Base-by-base conservation (phyloP, 2,797 vertebrate genomes). In the Helostoma temminkii region DNA sequence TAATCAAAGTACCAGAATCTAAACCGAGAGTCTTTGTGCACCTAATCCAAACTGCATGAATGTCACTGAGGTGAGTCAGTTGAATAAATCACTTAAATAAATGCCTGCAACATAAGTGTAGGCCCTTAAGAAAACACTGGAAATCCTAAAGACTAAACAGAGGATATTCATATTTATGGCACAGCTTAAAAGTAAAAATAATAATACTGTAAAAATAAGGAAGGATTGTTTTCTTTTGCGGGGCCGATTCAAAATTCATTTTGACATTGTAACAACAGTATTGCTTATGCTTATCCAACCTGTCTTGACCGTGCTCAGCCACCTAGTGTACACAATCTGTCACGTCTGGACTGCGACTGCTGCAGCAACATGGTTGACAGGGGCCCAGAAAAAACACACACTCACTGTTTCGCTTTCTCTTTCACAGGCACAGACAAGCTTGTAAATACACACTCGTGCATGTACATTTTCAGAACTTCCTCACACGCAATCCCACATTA, bases 271-370 rank as follows among this genome's bases (percentile, higher is more conserved):
- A 50, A 74, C 61, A 56, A 61, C 64, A 74, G 45, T 25, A 0
- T 47, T 71, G 61, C 59, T 42, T 19, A 5, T 21, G 58, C 61
- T 62, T 76, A 54, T 63, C 45, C 66, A 58, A 22, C 66, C 18
- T 61, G 54, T 62, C 25, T n/a, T 45, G 74, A 50, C 59, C 22
- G 12, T 36, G 56, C 48, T 62, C 64, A 67, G 67, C 46, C 71
- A 41, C 67, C 48, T 32, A 74, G 67, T 76, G 28, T 66, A 76
- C 52, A 73, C 59, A 78, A 37, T 21, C 72, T 66, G 83, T 81
- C 78, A 70, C 48, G 49, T 86, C 73, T 76, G 42, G 14, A 48
- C n/a, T 2, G 22, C 18, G 34, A 55, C 66, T 83, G 9, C 64
- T 76, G 65, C 65, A 67, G 58, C 37, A 76, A 46, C 58, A 64